Evolutionary conservation across 2,113 vertebrate genomes (phyloP), one percentile per base, ranked within the genome.

Genomic region (Miniopterus natalensis): DNA sequence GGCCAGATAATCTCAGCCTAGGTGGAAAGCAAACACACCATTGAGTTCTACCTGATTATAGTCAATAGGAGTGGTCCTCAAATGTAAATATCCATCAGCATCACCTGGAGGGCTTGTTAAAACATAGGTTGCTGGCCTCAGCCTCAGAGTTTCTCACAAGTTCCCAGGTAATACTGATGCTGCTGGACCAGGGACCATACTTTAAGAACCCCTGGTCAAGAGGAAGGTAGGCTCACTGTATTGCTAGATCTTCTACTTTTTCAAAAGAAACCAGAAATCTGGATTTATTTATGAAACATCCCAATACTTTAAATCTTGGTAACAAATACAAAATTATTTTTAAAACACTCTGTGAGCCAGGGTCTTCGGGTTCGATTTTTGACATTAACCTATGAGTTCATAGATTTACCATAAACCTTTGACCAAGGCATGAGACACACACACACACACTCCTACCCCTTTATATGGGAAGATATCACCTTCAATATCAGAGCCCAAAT

Each of bases 251-350:
- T 17, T 83, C 31, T 42, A n/a, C 20, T 55, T 77, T 75, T 40
- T 20, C 47, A 63, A 86, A 47, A 89, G 51, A 86, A 83, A 75
- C 25, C 51, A 59, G 51, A 83, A 95, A 84, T 59, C 10, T 70
- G 10, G 8, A 57, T 79, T 89, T 83, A n/a, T 49, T 77, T 79
- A 8, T 65, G 25, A 96, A 88, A 75, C 55, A 10, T 65, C 40
- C 27, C 59, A 5, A 59, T 40, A 95, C 89, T 14, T 1, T 53
- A 94, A 88, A 87, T 66, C 27, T 45, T 97, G 75, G 40, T 25
- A 63, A 85, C 45, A 95, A 79, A 81, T 83, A 36, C n/a, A 86
- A 84, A 92, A 86, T 84, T 49, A 95, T 74, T 94, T 89, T 85
- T 84, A 59, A 89, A 88, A 57, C 8, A 81, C 6, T 81, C 83